Evolutionary conservation across 2,113 vertebrate species (phyloP).

Genomic region (Dolichallabes microphthalmus): DNA sequence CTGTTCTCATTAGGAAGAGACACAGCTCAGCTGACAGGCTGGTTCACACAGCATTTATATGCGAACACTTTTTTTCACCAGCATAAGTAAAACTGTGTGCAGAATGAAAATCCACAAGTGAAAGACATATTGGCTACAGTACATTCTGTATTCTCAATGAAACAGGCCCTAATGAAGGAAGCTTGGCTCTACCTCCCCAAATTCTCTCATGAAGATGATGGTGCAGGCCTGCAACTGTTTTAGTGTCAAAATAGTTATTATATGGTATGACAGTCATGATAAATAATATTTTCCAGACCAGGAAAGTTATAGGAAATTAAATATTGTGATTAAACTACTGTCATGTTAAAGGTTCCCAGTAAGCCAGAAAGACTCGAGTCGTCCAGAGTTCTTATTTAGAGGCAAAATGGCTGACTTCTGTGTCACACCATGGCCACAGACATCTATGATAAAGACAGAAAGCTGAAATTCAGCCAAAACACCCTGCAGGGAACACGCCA

Average conservation of each 20-base stretch:
- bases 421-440: neutral
- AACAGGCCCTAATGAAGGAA: neutral
- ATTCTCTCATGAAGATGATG: neutral
- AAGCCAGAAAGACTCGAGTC: no score
- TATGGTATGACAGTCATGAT: no score
- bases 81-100: neutral
- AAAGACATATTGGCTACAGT: neutral
- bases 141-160: neutral
- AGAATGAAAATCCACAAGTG: neutral
- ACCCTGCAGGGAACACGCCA: neutral
- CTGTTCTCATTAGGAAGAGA: slow-evolving; percentile 19
- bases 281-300: no score
- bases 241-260: no score
- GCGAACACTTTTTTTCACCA: neutral
- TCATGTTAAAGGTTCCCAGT: no score
- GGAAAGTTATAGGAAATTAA: no score
- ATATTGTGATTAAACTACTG: no score
- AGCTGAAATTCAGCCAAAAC: neutral
- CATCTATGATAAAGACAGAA: neutral
- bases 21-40: neutral
- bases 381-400: neutral
- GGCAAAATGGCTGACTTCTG: neutral
- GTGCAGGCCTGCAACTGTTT: no score
- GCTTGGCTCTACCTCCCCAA: neutral
- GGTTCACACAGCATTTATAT: slow-evolving; percentile 5